Conservation (phyloP, 2,113 vertebrate species). For the Pseudorhombus dupliciocellatus region DNA sequence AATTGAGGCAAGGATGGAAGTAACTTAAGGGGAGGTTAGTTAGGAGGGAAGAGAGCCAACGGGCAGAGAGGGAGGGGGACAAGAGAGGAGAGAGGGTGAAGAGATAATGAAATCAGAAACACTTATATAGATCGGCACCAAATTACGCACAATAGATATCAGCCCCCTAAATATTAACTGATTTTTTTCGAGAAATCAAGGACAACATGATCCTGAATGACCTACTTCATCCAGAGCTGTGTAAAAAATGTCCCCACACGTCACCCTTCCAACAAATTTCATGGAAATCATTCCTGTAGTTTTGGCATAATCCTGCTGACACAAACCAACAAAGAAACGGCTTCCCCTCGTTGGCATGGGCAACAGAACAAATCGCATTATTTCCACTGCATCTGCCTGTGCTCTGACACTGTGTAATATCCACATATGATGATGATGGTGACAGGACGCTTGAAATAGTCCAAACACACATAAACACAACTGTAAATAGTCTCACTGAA, state of each 20-base stretch:
- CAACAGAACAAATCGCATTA: neutral
- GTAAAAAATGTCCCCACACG: too few species aligned
- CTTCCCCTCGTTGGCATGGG: neutral
- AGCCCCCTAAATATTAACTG: too few species aligned
- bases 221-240: too few species aligned
- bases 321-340: neutral
- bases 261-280: neutral
- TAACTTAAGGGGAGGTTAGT: neutral
- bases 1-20: conserved; percentile 8
- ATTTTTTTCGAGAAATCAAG: too few species aligned
- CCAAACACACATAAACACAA: conserved; percentile 31
- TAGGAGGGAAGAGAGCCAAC: neutral
- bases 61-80: neutral
- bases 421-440: conserved; percentile 20
- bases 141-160: too few species aligned
- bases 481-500: conserved; percentile 54
- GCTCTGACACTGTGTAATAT: conserved; percentile 14
- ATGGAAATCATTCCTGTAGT: neutral
- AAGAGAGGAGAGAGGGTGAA: neutral
- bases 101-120: neutral
- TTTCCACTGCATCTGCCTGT: conserved; percentile 16
- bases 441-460: conserved; percentile 36
- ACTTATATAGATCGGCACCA: neutral
- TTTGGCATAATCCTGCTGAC: neutral
- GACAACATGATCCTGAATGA: too few species aligned